Base-by-base conservation (phyloP, 2,113 vertebrate species). In the Caranx ignobilis region DNA sequence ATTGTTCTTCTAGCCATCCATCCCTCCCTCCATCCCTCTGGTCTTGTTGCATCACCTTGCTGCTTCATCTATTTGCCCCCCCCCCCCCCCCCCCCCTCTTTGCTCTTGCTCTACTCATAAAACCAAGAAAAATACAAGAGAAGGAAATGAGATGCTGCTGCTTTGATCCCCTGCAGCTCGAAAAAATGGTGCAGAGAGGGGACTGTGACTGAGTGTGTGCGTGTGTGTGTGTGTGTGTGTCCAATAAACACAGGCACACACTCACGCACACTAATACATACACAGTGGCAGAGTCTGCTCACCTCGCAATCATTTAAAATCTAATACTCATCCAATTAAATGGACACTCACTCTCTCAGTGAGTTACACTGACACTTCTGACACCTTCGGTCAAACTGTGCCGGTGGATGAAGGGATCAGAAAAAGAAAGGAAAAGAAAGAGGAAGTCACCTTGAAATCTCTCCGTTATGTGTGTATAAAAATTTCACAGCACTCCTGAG, bases 121-220 rank as follows among this genome's bases (percentile, higher is more conserved):
- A 87, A 84, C 21, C 32, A 65, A 65, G 77, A 68, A 70, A 83
- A 86, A 83, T 73, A 83, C 74, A 89, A 81, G 74, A 85, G 55
- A 73, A 61, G 71, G 84, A 88, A 89, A 88, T 85, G 57, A 90
- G 75, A 86, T 67, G 81, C 84, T 68, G 76, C 68, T 87, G 34
- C 52, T 82, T 80, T 70, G 47, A 90, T 79, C 68, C 78, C 75
- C 80, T 81, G 66, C 75, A 85, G 81, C 81, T 84, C 4, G 11
- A 0, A 43, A 64, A 73, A 86, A 79, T 84, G 84, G 71, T 82
- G 87, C 82, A 87, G 63, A 39, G 75, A 75, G 70, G 61, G 32
- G 19, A 71, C 63, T 55, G 21, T 59, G 79, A 47, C 15, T 54
- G 10, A 31, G 4, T 35, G 78, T 70, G 70, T 71, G 55, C 31